Percentiles rank a stretch among this genome's conserved stretches.
Conservation (phyloP, 2,113 vertebrate species). For the Ptilonorhynchus violaceus region DNA sequence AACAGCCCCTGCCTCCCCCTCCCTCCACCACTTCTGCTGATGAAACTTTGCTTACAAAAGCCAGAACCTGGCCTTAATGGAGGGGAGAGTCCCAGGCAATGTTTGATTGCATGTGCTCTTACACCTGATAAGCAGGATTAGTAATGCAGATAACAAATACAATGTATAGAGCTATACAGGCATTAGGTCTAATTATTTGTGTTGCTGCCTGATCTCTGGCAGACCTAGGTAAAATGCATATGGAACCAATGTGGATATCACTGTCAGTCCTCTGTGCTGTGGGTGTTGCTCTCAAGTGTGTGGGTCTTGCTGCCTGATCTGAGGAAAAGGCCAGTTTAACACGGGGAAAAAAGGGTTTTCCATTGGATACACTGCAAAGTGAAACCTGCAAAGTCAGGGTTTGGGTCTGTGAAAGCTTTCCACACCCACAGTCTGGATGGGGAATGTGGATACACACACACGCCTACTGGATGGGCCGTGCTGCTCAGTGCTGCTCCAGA, state of each 20-base stretch:
- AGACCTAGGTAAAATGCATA: not conserved
- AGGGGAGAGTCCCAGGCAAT: not conserved
- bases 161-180: not conserved
- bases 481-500: not conserved
- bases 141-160: not conserved
- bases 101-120: not conserved
- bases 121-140: not conserved
- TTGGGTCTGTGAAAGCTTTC: not conserved
- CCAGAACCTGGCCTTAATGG: not conserved
- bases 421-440: rapidly evolving
- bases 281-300: not conserved
- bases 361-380: rapidly evolving
- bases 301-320: not conserved
- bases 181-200: not conserved
- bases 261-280: not conserved
- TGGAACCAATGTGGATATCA: not conserved
- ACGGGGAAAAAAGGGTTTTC: rapidly evolving
- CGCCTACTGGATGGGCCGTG: not conserved
- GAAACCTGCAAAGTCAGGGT: not conserved
- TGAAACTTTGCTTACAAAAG: not conserved
- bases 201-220: not conserved
- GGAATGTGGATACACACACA: not conserved
- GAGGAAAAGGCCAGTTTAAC: not conserved
- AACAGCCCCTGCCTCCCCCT: not conserved
- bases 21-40: not conserved